A percentile compares a stretch with the other conserved stretches of the same genome.
Evolutionary conservation across 2,113 vertebrate genomes (phyloP).

Genomic region (Labrus mixtus): DNA sequence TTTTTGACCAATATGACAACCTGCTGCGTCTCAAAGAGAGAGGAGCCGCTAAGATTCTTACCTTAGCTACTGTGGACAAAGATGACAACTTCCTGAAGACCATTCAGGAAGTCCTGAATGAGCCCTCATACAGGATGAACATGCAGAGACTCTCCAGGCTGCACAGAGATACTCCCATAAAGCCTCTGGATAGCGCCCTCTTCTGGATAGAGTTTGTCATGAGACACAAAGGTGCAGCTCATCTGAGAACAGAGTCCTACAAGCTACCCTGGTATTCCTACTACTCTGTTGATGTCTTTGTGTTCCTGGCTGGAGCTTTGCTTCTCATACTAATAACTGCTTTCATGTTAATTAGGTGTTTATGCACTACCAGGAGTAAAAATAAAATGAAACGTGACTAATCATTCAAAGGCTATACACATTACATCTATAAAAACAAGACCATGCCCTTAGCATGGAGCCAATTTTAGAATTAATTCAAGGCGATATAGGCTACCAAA

Average conservation of each 20-base stretch:
- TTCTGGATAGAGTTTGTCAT: slow-evolving; percentile 82
- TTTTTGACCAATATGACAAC: slow-evolving; percentile 80
- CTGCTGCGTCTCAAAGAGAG: slow-evolving; percentile 69
- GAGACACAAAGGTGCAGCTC: slow-evolving; percentile 78
- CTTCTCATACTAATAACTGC: background rate
- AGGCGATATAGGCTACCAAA: no score
- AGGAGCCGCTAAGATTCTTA: slow-evolving; percentile 69
- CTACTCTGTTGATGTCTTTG: slow-evolving; percentile 69
- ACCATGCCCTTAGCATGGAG: no score
- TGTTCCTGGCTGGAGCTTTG: background rate
- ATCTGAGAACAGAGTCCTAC: slow-evolving; percentile 68
- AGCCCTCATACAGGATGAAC: slow-evolving; percentile 78
- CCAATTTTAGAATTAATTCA: no score
- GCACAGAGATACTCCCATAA: slow-evolving; percentile 75
- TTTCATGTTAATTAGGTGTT: slow-evolving; percentile 6
- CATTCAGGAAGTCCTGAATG: slow-evolving; percentile 70
- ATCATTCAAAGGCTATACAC: no score
- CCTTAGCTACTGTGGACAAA: slow-evolving; percentile 62
- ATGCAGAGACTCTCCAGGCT: slow-evolving; percentile 81
- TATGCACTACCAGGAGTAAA: slow-evolving; percentile 2
- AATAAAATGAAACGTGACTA: background rate
- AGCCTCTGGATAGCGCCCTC: slow-evolving; percentile 61
- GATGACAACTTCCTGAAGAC: slow-evolving; percentile 63
- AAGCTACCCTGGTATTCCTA: slow-evolving; percentile 80
- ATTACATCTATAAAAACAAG: background rate